Evolutionary conservation across 2,888 invertebrate species (phyloP).

Genomic region (Automeris io): DNA sequence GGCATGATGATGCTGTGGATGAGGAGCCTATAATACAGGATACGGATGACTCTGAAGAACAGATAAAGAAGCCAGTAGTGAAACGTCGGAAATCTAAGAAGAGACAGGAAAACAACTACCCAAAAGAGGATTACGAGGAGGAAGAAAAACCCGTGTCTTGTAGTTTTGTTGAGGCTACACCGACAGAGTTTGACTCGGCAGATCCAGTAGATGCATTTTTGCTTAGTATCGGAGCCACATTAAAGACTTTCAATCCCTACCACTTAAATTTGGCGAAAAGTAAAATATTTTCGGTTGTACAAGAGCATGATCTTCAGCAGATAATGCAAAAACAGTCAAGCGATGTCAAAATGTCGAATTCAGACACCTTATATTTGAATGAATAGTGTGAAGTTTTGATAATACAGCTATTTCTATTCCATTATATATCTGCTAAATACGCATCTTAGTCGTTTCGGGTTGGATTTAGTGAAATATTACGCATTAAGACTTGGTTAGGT

Average conservation of each 20-base stretch:
- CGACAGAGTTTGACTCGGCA: constrained; percentile 40
- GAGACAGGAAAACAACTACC: constrained; percentile 12
- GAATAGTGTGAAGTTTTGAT: constrained; percentile 16
- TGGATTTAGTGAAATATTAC: too few relatives aligned
- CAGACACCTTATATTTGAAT: constrained; percentile 26
- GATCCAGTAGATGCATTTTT: constrained; percentile 64
- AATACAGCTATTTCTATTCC: too few relatives aligned
- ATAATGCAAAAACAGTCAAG: constrained; percentile 48
- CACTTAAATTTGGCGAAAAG: constrained; percentile 65
- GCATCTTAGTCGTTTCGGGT: too few relatives aligned
- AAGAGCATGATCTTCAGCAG: constrained; percentile 66
- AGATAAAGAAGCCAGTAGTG: constrained; percentile 17
- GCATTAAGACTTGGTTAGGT: too few relatives aligned
- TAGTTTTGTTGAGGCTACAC: constrained; percentile 25
- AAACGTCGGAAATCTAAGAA: constrained; percentile 18
- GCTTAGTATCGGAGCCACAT: constrained; percentile 56
- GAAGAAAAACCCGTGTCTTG: constrained; percentile 25
- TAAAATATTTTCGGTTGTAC: constrained; percentile 64
- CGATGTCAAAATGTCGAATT: constrained; percentile 33
- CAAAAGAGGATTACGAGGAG: constrained; percentile 9
- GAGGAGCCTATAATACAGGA: constrained; percentile 14
- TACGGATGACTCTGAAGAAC: constrained; percentile 34
- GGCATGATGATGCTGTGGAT: constrained; percentile 17
- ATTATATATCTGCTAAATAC: too few relatives aligned
- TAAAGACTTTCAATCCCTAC: constrained; percentile 62